These are phyloP conservation scores for Eilema caniola DNA, from an alignment of 2,888 invertebrate species.

Conservation along the genomic window DNA sequence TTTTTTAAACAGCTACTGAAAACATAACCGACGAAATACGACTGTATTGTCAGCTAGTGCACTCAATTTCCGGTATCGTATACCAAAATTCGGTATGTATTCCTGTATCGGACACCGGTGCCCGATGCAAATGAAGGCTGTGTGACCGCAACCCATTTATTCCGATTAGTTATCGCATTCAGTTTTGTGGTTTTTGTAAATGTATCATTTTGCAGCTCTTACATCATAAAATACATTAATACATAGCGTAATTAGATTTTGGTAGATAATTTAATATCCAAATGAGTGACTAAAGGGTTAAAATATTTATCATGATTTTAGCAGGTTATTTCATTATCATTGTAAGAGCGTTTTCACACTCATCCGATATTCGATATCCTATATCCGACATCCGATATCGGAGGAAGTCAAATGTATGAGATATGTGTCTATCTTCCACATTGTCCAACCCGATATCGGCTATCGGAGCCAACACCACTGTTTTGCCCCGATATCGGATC, in stretches of 20 bases:
- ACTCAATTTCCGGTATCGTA: conserved; percentile 33
- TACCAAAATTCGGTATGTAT: conserved; percentile 35
- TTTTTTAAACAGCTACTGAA: background rate
- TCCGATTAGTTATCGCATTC: conserved; percentile 53
- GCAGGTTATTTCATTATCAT: too few relatives aligned
- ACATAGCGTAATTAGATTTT: conserved; percentile 46
- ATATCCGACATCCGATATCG: too few relatives aligned
- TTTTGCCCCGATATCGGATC: too few relatives aligned
- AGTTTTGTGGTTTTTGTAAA: conserved; percentile 36
- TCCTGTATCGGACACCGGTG: conserved; percentile 40
- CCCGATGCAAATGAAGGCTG: conserved; percentile 49
- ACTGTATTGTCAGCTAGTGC: conserved; percentile 27
- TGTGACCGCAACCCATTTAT: conserved; percentile 49
- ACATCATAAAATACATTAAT: conserved; percentile 51
- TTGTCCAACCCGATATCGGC: too few relatives aligned
- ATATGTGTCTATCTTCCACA: too few relatives aligned
- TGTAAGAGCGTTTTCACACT: too few relatives aligned
- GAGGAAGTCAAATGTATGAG: too few relatives aligned
- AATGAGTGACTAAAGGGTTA: too few relatives aligned
- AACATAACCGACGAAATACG: conserved; percentile 13
- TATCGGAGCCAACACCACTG: too few relatives aligned
- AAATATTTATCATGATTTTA: too few relatives aligned
- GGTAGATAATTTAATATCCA: conserved; percentile 19
- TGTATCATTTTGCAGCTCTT: conserved; percentile 34
- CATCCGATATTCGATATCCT: too few relatives aligned